Evolutionary conservation across 2,888 invertebrate genomes (phyloP).

Genomic region (Erpobdella octoculata): DNA sequence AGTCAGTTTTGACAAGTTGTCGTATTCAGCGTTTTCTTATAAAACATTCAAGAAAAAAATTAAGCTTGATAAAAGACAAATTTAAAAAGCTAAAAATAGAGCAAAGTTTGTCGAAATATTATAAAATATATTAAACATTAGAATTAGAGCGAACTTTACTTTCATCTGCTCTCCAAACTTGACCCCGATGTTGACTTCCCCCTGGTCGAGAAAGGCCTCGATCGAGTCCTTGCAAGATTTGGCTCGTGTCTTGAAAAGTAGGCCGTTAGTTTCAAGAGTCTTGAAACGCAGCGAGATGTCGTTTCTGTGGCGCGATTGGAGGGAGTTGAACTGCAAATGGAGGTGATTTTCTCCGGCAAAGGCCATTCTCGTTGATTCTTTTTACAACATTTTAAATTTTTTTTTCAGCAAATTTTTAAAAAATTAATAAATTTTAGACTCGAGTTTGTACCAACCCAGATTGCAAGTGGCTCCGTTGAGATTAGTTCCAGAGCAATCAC

Average conservation of each 20-base stretch:
- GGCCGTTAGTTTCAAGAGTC: constrained; percentile 42
- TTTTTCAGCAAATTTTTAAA: neutral
- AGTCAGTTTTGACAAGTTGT: neutral
- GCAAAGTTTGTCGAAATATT: neutral
- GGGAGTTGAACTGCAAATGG: constrained; percentile 35
- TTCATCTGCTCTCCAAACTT: constrained; percentile 29
- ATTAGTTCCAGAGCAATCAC: constrained; percentile 46
- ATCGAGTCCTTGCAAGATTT: constrained; percentile 40
- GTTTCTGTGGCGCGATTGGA: constrained; percentile 42
- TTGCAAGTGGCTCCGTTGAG: constrained; percentile 40
- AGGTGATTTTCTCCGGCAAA: constrained; percentile 42
- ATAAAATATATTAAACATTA: neutral
- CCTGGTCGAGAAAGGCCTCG: constrained; percentile 43
- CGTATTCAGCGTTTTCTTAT: neutral
- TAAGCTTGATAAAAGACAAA: neutral
- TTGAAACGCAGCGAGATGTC: constrained; percentile 49
- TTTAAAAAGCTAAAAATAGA: neutral
- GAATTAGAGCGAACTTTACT: constrained; percentile 13
- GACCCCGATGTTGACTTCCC: constrained; percentile 34
- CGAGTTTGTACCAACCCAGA: constrained; percentile 24
- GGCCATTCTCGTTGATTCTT: no score
- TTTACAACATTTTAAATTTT: no score
- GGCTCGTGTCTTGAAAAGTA: constrained; percentile 45
- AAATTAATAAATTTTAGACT: neutral
- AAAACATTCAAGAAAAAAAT: neutral